Base-by-base conservation (phyloP, 2,888 invertebrate species). In the Mallateleia sp. region DNA sequence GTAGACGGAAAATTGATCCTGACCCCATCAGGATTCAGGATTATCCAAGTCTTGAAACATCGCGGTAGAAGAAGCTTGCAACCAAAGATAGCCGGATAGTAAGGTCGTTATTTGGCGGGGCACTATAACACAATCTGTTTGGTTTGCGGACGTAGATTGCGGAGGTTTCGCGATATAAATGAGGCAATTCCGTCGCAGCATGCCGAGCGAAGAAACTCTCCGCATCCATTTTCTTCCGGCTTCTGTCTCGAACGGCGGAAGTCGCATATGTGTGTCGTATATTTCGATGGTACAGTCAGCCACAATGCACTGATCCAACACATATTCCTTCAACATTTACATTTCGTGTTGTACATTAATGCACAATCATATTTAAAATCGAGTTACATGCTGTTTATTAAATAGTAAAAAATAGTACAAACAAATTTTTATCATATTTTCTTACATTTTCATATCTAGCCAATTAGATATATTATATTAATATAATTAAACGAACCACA, bases 121-220 rank as follows among this genome's bases (percentile, higher is more conserved):
- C 77, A 88, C 88, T 88, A 87, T 89, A 89, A 90, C 85, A 82
- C 89, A 89, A 91, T 91, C 89, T 89, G 85, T 90, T 90, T 88
- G 82, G 85, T 66, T 28, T 67, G 52, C 77, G 67, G 58, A 88
- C 88, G 82, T 69, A 83, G 78, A 85, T 88, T 84, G 72, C 81
- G 34, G 74, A 69, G 74, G 77, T 88, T 84, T 81, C 80, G 64
- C 80, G 85, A 90, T 91, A 90, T 85, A 89, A 91, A 92, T 89
- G 90, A 90, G 90, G 83, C 88, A 90, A 91, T 91, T 90, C 80
- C 89, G 79, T 80, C 84, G 83, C 62, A 74, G 80, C 88, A 84
- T 83, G 85, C 66, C 72, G 62, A 74, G 87, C 75, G 72, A 64
- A 82, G 74, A 80, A 85, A 71, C 60, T 79, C 79, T 75, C 62